A percentile compares a stretch with the other conserved stretches of the same genome.
phyloP scores from a whole-genome alignment of 2,113 vertebrate species.

The Microtus montanus region DNA sequence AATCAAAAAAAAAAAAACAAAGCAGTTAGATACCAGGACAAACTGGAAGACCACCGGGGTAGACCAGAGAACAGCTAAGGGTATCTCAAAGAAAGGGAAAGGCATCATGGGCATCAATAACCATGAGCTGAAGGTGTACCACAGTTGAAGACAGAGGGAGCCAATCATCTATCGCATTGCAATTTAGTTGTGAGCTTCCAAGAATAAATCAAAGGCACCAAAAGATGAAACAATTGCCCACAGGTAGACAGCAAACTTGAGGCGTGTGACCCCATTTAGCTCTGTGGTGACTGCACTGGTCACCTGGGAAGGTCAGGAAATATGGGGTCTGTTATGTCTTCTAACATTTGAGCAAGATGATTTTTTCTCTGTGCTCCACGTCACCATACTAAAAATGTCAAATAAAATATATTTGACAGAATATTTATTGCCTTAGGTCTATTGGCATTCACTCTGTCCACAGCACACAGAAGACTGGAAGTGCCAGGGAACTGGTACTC shows the following conservation, averaged over 20 bases:
- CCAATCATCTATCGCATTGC: background rate
- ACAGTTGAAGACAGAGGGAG: background rate
- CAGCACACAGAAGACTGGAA: background rate
- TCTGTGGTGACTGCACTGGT: background rate
- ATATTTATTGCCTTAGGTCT: background rate
- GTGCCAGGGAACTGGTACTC: background rate
- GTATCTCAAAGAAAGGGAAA: background rate
- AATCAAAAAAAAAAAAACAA: constrained; percentile 21
- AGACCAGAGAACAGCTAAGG: background rate
- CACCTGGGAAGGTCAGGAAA: background rate
- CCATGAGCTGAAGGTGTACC: background rate
- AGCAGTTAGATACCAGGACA: background rate
- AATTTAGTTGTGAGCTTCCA: background rate
- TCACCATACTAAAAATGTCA: background rate
- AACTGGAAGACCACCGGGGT: background rate
- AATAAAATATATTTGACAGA: background rate
- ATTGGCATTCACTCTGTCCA: background rate
- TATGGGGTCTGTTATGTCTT: background rate
- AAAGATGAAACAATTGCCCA: background rate
- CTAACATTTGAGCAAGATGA: background rate
- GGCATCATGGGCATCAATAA: background rate
- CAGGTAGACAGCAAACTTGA: background rate
- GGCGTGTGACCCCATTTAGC: no score
- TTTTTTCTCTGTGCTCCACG: background rate
- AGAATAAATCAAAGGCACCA: background rate